Evolutionary conservation across 2,888 invertebrate genomes (phyloP).

Genomic region (Drosophila neonasuta): DNA sequence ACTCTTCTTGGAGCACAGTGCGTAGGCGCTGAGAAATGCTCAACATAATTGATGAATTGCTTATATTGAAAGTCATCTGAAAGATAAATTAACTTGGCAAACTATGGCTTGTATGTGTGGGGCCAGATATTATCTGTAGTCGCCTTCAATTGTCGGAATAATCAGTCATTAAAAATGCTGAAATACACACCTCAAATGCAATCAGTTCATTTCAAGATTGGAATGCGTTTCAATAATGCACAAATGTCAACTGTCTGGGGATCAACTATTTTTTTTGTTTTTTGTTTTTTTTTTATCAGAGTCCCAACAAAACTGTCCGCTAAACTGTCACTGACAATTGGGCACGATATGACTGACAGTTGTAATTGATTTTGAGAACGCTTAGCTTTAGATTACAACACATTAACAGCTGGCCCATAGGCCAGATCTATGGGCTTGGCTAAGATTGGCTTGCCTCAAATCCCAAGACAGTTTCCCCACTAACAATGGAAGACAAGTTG

Average conservation of each 20-base stretch:
- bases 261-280: constrained; percentile 26
- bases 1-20: constrained; percentile 38
- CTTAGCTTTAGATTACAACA: constrained; percentile 70
- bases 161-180: constrained; percentile 50
- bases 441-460: constrained; percentile 26
- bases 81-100: constrained; percentile 56
- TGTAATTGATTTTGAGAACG: constrained; percentile 69
- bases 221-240: constrained; percentile 41
- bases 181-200: constrained; percentile 51
- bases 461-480: constrained; percentile 31
- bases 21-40: constrained; percentile 64
- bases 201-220: constrained; percentile 24
- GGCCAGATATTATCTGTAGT: constrained; percentile 19
- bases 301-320: constrained; percentile 54
- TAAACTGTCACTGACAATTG: constrained; percentile 67
- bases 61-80: constrained; percentile 21
- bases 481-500: constrained; percentile 1
- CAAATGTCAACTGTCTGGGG: constrained; percentile 58
- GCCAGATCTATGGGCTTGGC: constrained; percentile 27
- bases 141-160: constrained; percentile 21
- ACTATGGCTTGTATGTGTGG: constrained; percentile 29
- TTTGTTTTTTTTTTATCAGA: background rate
- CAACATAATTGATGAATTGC: constrained; percentile 66
- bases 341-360: constrained; percentile 66
- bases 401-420: constrained; percentile 55